Percentiles rank a stretch among this genome's conserved stretches.
Conservation (phyloP, 2,113 vertebrate genomes). For the Oryzias celebensis region DNA sequence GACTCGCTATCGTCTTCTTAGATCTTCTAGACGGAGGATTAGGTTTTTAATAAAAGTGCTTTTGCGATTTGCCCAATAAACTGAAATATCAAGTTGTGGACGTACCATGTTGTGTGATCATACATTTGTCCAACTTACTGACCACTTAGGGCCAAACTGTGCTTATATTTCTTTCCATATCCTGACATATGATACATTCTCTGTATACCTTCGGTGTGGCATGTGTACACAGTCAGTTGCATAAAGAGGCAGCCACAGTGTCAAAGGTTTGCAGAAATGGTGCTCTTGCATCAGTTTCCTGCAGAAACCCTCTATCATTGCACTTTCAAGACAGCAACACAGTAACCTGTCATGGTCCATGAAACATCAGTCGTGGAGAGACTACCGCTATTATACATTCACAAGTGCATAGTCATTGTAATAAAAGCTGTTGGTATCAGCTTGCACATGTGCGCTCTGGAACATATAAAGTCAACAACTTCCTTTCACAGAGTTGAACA, state of each 20-base stretch:
- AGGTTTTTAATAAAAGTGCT: no score
- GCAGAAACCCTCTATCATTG: slow-evolving; percentile 20
- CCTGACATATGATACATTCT: no score
- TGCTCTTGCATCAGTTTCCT: slow-evolving; percentile 65
- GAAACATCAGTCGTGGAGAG: background rate
- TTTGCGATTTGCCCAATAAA: no score
- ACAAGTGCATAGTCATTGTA: background rate
- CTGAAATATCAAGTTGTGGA: no score
- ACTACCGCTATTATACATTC: background rate
- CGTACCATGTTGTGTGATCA: no score
- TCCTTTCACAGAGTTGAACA: slow-evolving; percentile 27
- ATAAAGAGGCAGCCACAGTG: background rate
- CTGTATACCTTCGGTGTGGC: background rate
- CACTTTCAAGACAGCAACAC: background rate
- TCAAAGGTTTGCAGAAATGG: slow-evolving; percentile 22
- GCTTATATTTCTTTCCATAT: no score
- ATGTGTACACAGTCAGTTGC: background rate
- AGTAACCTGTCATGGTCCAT: background rate
- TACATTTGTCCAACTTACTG: no score
- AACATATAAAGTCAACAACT: slow-evolving; percentile 14
- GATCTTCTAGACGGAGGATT: no score
- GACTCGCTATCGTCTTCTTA: no score
- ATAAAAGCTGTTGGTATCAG: background rate
- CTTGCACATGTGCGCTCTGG: background rate
- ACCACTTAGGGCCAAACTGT: no score